Conservation (phyloP, 2,113 vertebrate genomes). For the Paratilapia polleni region DNA sequence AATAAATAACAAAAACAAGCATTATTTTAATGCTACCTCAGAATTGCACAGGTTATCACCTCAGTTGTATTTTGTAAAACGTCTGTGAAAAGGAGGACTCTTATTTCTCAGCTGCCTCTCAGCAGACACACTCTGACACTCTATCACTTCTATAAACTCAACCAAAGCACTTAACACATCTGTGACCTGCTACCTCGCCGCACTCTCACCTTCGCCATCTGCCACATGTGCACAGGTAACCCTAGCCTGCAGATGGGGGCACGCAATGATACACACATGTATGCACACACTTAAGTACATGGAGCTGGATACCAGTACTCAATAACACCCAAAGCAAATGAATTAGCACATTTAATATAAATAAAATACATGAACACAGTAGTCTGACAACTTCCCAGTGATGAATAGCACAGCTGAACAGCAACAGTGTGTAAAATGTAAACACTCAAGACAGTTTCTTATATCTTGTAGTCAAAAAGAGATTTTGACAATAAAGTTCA, state of each 20-base stretch:
- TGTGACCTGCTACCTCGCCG: constrained; percentile 51
- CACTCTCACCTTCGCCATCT: constrained; percentile 76
- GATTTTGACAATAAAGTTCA: background rate
- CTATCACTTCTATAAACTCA: constrained; percentile 37
- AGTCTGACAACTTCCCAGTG: background rate
- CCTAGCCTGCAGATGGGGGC: constrained; percentile 40
- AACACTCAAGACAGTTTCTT: background rate
- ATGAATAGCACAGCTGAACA: background rate
- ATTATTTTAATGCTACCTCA: background rate
- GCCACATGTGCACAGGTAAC: constrained; percentile 69
- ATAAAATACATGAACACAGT: background rate
- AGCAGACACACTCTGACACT: constrained; percentile 44
- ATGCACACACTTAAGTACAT: background rate
- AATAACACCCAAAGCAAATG: background rate
- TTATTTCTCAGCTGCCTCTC: background rate
- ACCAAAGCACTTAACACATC: constrained; percentile 80
- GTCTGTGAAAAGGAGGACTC: background rate
- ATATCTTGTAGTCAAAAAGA: background rate
- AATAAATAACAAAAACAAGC: background rate
- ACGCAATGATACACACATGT: constrained; percentile 13
- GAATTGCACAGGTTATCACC: background rate
- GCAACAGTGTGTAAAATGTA: background rate
- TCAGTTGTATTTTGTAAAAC: background rate
- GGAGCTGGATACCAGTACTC: background rate
- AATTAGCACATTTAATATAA: background rate